These are phyloP conservation scores for Sinhomidia bicolor DNA, from an alignment of 2,888 invertebrate species.

Conservation along the genomic window DNA sequence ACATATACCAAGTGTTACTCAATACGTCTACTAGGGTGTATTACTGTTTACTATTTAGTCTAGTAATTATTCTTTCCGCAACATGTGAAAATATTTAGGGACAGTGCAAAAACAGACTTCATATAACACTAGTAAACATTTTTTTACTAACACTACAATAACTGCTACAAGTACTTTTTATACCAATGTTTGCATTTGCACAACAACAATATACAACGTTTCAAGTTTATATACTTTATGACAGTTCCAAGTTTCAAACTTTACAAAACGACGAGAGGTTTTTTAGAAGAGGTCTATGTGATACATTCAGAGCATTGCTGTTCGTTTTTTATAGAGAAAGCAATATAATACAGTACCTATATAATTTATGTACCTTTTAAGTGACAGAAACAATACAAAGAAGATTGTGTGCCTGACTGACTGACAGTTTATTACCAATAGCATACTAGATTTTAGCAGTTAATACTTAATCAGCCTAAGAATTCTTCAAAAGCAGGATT, in stretches of 20 bases:
- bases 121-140: constrained; percentile 18
- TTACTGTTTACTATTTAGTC: constrained; percentile 11
- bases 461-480: not conserved
- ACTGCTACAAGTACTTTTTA: constrained; percentile 11
- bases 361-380: constrained; percentile 9
- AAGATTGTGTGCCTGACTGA: constrained; percentile 60
- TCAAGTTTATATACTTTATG: constrained; percentile 17
- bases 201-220: not conserved
- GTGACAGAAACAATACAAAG: constrained; percentile 22
- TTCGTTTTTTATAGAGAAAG: constrained; percentile 52
- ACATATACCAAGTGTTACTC: constrained; percentile 11
- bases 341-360: constrained; percentile 33
- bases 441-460: not conserved
- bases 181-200: constrained; percentile 49
- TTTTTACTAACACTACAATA: not conserved
- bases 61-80: not conserved
- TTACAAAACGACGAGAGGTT: constrained; percentile 72
- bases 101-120: constrained; percentile 69
- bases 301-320: constrained; percentile 62
- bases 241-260: constrained; percentile 47
- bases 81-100: constrained; percentile 53
- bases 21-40: constrained; percentile 12
- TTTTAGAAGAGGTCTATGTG: constrained; percentile 60
- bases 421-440: constrained; percentile 72
- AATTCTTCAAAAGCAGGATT: constrained; percentile 11